These are phyloP conservation scores for Varanus salvator DNA, from an alignment of 2,113 vertebrate species.

Conservation along the genomic window DNA sequence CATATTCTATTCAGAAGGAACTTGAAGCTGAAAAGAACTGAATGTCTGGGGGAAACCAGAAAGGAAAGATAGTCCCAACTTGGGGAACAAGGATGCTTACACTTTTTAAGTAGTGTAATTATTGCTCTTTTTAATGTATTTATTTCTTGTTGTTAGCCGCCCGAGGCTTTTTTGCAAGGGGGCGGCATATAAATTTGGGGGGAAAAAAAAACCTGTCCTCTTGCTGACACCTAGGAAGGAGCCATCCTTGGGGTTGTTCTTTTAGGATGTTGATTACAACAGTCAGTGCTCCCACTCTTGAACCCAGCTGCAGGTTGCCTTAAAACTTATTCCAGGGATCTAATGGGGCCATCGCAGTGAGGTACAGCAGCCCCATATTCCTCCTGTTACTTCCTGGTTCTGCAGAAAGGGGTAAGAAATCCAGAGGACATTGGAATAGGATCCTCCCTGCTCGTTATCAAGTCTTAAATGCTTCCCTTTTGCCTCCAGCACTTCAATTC, in stretches of 20 bases:
- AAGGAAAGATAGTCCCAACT: no score
- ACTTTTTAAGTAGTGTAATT: no score
- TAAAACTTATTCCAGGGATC: not conserved
- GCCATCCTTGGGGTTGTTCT: not conserved
- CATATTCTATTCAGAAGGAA: no score
- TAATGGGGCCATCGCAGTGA: not conserved
- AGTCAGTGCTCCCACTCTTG: not conserved
- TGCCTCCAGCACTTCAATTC: not conserved
- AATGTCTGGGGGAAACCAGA: no score
- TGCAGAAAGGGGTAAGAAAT: not conserved
- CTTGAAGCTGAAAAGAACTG: no score
- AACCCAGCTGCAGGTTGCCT: not conserved
- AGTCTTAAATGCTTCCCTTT: not conserved
- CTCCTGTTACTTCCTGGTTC: not conserved
- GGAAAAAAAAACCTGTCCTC: not conserved
- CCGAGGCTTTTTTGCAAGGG: no score
- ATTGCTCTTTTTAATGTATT: no score
- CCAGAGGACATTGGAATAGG: not conserved
- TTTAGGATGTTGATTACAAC: not conserved
- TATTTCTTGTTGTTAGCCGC: no score
- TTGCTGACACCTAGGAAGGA: not conserved
- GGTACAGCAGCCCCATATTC: not conserved
- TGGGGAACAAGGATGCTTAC: no score
- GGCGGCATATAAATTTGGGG: no score
- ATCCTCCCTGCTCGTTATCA: not conserved